Percentiles rank a stretch among this genome's conserved stretches.
phyloP scores from a whole-genome alignment of 64 coral and sea anemone genomes.

The Orbicella faveolata region DNA sequence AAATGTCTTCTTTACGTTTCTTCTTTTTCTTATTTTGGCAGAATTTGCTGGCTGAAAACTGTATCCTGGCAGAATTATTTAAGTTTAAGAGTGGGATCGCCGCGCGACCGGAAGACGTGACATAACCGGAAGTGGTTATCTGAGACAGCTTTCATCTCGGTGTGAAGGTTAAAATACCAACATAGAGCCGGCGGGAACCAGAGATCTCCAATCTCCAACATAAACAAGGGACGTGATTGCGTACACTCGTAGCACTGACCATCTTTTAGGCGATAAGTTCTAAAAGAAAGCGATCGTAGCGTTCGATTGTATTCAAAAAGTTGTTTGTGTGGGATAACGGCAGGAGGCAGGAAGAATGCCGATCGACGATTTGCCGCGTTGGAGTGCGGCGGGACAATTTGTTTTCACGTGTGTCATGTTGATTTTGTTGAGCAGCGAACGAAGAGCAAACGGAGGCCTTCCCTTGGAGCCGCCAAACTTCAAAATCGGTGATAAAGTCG shows the following conservation, averaged over 20 bases:
- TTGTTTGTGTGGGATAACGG: background rate
- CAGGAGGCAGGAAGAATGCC: background rate
- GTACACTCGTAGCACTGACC: background rate
- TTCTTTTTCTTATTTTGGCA: background rate
- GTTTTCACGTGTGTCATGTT: slow-evolving; percentile 7
- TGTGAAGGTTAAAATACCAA: background rate
- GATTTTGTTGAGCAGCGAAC: background rate
- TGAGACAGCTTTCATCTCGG: slow-evolving; percentile 27
- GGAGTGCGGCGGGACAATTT: background rate
- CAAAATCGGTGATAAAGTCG: background rate
- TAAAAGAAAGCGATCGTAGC: background rate
- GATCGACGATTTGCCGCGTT: background rate
- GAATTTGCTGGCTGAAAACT: background rate
- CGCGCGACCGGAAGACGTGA: slow-evolving; percentile 8
- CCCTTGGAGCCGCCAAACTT: slow-evolving; percentile 5
- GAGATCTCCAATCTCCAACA: slow-evolving; percentile 20
- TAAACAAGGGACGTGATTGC: slow-evolving; percentile 39
- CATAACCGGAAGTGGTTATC: slow-evolving; percentile 30
- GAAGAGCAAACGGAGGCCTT: background rate
- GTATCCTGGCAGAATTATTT: too few species aligned
- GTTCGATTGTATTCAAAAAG: background rate
- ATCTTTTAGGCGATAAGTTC: background rate
- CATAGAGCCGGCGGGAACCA: too few species aligned
- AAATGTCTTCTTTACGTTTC: background rate
- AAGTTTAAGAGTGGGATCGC: background rate